Percentiles rank a stretch among this genome's conserved stretches.
These are phyloP conservation scores for Anguilla obscura DNA, from an alignment of 2,797 vertebrate species.

Conservation along the genomic window DNA sequence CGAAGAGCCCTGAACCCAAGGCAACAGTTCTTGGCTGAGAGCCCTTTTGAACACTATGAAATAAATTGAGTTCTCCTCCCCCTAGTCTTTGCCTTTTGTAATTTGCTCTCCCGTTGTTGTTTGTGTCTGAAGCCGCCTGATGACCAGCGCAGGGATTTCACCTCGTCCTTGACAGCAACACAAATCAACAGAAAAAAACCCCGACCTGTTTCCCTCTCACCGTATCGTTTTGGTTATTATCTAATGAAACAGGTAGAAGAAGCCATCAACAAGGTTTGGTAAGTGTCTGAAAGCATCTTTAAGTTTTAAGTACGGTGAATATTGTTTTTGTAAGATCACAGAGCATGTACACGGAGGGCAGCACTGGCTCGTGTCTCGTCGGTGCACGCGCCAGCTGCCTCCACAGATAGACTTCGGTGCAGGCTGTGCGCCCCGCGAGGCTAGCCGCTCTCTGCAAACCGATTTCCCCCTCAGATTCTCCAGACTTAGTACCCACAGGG, in stretches of 20 bases:
- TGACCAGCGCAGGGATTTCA: slow-evolving; percentile 77
- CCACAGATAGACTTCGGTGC: slow-evolving; percentile 17
- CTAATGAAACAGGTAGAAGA: slow-evolving; percentile 47
- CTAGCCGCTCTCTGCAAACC: slow-evolving; percentile 30
- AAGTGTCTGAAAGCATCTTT: slow-evolving; percentile 49
- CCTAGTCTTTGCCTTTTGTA: slow-evolving; percentile 66
- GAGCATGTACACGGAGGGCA: slow-evolving; percentile 11
- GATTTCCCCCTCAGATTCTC: slow-evolving; percentile 34
- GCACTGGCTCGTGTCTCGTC: slow-evolving; percentile 32
- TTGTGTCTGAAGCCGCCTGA: slow-evolving; percentile 74
- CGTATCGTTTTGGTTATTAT: slow-evolving; percentile 36
- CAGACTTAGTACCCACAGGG: slow-evolving; percentile 42
- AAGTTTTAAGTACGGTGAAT: slow-evolving; percentile 29
- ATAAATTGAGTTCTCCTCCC: slow-evolving; percentile 52
- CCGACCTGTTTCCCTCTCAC: slow-evolving; percentile 41
- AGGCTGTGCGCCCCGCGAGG: slow-evolving; percentile 15
- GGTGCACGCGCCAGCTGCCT: slow-evolving; percentile 31
- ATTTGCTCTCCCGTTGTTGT: slow-evolving; percentile 73
- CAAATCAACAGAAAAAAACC: slow-evolving; percentile 51
- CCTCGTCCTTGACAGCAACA: slow-evolving; percentile 73
- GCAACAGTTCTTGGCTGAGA: slow-evolving; percentile 39
- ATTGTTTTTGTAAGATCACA: slow-evolving; percentile 25
- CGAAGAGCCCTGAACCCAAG: slow-evolving; percentile 35
- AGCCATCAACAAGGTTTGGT: slow-evolving; percentile 44
- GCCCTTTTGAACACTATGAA: slow-evolving; percentile 48